These are phyloP conservation scores for Stegodyphus mimosarum DNA, from an alignment of 1,140 invertebrate genomes.

Conservation along the genomic window DNA sequence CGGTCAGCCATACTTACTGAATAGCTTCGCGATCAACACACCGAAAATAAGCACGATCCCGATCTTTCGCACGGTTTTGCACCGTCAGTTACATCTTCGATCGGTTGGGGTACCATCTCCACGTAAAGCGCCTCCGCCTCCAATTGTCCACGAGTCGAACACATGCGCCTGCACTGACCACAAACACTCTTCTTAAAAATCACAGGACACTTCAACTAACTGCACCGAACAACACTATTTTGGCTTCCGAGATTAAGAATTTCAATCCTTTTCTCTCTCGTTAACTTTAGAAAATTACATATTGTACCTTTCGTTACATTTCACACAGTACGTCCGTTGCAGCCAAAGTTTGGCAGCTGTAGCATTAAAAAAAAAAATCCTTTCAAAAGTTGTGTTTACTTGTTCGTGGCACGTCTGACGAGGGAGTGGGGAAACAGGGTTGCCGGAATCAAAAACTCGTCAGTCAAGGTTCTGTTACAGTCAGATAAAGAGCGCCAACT, in stretches of 20 bases:
- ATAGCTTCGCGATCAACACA: background rate
- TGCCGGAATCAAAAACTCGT: background rate
- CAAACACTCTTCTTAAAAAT: background rate
- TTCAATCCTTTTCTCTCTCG: too few species aligned
- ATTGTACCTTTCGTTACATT: background rate
- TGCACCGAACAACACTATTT: too few species aligned
- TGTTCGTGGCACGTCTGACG: constrained; percentile 13
- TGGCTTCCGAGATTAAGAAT: too few species aligned
- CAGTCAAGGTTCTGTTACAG: constrained; percentile 63
- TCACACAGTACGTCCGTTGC: background rate
- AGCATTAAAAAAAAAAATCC: constrained; percentile 4
- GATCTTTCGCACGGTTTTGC: too few species aligned
- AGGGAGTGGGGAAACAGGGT: constrained; percentile 11
- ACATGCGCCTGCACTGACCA: background rate
- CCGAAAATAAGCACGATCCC: background rate
- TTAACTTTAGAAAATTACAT: too few species aligned
- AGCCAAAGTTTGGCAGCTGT: background rate
- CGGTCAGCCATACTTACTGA: constrained; percentile 1
- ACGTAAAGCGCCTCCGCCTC: too few species aligned
- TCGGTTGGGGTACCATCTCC: too few species aligned
- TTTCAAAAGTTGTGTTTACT: constrained; percentile 5
- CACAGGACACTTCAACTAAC: too few species aligned
- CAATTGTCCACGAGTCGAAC: background rate
- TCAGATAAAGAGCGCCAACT: constrained; percentile 60
- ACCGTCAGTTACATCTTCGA: too few species aligned